Percentiles rank a stretch among this genome's conserved stretches.
These are phyloP conservation scores for Dipodomys stephensi DNA, from an alignment of 2,113 vertebrate species.

Conservation along the genomic window DNA sequence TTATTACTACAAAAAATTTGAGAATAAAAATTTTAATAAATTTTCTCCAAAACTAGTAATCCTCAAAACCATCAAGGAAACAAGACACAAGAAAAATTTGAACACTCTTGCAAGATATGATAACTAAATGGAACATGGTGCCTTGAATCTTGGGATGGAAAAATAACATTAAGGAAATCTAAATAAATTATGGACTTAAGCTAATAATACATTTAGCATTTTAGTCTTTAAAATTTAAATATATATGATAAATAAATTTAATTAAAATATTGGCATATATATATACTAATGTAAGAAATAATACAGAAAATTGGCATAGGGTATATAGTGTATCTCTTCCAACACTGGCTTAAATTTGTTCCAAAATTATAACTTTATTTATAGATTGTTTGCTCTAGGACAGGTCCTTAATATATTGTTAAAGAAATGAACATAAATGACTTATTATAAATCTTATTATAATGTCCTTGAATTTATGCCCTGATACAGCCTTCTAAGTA, in stretches of 20 bases:
- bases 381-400: background rate
- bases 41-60: background rate
- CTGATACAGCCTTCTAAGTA: conserved; percentile 6
- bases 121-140: background rate
- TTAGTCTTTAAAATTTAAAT: background rate
- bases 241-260: too few species aligned
- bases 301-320: background rate
- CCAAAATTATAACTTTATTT: conserved; percentile 24
- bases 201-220: background rate
- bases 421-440: conserved; percentile 38
- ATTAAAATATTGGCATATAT: too few species aligned
- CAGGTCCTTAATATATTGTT: background rate
- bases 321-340: background rate
- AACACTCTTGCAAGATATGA: background rate
- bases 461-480: background rate
- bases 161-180: background rate
- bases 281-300: background rate
- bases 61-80: background rate
- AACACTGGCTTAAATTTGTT: conserved; percentile 1
- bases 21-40: background rate
- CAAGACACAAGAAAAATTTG: background rate
- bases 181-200: background rate
- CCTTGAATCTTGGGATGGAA: background rate
- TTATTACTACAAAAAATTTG: too few species aligned
- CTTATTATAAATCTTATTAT: background rate